Evolutionary conservation across 1,140 invertebrate genomes (phyloP), one percentile per base, ranked within the genome.

Genomic region (Theocolax elegans): DNA sequence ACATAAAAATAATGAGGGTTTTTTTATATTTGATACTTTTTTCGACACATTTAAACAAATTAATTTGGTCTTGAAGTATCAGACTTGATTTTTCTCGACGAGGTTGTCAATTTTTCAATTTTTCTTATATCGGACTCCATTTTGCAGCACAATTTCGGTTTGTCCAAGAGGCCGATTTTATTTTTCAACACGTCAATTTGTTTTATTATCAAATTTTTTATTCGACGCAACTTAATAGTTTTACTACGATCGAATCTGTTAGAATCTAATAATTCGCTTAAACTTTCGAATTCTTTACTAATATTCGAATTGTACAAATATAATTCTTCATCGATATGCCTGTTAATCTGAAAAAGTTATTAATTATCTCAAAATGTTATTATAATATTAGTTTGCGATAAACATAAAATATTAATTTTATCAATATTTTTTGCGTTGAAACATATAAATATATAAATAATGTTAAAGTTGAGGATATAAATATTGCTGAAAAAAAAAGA

Each of bases 311-410:
- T 27, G 19, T 46, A 60, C 12, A 72, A 4, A 35, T 72, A 40
- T 8, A 23, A 23, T 44, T 71, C 69, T 29, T 71, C 69, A 6
- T 71, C 54, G 15, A 59, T 2, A 27, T 71, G 53, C 17, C 29
- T 54, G 38, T 65, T 53, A 0, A 23, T 44, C 69, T 71, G 40
- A 21, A 56, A 40, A 29, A 25, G n/a, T n/a, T n/a, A n/a, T n/a
- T n/a, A n/a, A n/a, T n/a, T n/a, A n/a, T n/a, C n/a, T n/a, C n/a
- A n/a, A n/a, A n/a, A n/a, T n/a, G n/a, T n/a, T n/a, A n/a, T n/a
- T n/a, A n/a, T n/a, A n/a, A n/a, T n/a, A n/a, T n/a, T n/a, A n/a
- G n/a, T n/a, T n/a, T n/a, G n/a, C n/a, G n/a, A n/a, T n/a, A n/a
- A n/a, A n/a, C n/a, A n/a, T n/a, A n/a, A n/a, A n/a, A n/a, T n/a